These are phyloP conservation scores for Hydroisotoma schaefferi DNA, from an alignment of 2,888 invertebrate genomes.

Conservation along the genomic window DNA sequence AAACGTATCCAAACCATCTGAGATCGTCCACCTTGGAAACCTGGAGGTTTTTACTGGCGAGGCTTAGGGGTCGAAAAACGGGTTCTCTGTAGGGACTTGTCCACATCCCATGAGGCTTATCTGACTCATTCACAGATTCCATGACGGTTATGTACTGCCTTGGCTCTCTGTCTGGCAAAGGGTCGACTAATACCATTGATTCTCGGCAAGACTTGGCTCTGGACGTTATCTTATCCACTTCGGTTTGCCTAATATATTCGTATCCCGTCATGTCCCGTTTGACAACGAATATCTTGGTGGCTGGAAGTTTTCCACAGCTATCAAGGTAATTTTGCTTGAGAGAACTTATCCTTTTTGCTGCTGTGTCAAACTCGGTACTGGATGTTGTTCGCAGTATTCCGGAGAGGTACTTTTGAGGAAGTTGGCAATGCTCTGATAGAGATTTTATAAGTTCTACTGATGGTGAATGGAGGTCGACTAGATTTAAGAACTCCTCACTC, in stretches of 20 bases:
- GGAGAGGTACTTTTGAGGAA: slow-evolving; percentile 19
- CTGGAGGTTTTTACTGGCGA: slow-evolving; percentile 35
- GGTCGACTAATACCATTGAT: slow-evolving; percentile 32
- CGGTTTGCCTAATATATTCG: slow-evolving; percentile 29
- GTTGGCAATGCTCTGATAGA: slow-evolving; percentile 18
- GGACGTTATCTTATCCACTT: slow-evolving; percentile 25
- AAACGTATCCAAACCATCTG: slow-evolving; percentile 42
- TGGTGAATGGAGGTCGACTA: background rate
- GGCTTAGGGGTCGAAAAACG: slow-evolving; percentile 32
- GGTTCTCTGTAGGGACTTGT: slow-evolving; percentile 40
- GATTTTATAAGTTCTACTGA: slow-evolving; percentile 19
- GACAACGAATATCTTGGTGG: slow-evolving; percentile 40
- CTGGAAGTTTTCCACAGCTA: slow-evolving; percentile 16
- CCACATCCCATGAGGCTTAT: slow-evolving; percentile 41
- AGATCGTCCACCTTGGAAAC: slow-evolving; percentile 34
- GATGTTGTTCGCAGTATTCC: slow-evolving; percentile 33
- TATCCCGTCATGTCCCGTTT: slow-evolving; percentile 38
- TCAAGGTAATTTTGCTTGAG: slow-evolving; percentile 4
- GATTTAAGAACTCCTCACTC: slow-evolving; percentile 2
- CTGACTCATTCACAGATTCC: slow-evolving; percentile 29
- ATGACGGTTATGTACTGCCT: slow-evolving; percentile 40
- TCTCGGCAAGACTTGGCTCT: slow-evolving; percentile 28
- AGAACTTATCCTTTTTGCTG: slow-evolving; percentile 18
- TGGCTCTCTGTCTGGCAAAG: slow-evolving; percentile 20
- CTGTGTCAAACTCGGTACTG: slow-evolving; percentile 22